Base-by-base conservation (phyloP, 2,797 vertebrate species). In the Anas bahamensis region DNA sequence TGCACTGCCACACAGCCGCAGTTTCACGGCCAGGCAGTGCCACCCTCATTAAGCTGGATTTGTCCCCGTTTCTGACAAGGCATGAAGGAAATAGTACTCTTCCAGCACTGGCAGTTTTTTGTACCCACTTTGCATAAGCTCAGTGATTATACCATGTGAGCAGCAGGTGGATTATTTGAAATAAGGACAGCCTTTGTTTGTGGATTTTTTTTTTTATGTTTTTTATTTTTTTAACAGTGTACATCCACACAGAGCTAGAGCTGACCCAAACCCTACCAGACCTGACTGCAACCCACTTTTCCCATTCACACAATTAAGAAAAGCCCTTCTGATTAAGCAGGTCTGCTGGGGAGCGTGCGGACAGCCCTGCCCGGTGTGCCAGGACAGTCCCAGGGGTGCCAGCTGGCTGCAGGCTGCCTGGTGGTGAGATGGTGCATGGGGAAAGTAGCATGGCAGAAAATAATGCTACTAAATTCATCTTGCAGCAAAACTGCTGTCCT, bases 391-490 rank as follows among this genome's bases (percentile, higher is more conserved):
- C 33, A 37, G 0, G 11, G 73, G 60, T 92, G 94, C 95, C 93
- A 88, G 83, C 21, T 93, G 94, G 94, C 89, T 88, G 42, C 2
- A 2, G 76, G 63, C 76, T 83, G 85, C 55, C 70, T 81, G 77
- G 56, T 63, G 83, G 89, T 83, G 41, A 56, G 63, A 72, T 41
- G 74, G 88, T 82, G 87, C 95, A 95, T 0, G 2, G 72, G 37
- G 90, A 93, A 92, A 93, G 94, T 44, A 94, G 93, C 55, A 52
- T 46, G 80, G 94, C 90, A 96, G 94, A 95, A 96, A 96, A 94
- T 94, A 97, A 94, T 95, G 90, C 41, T 74, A 84, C 96, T 93
- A 86, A 60, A 61, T 95, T 70, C 1, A 4, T 90, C 88, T 7
- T 70, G 60, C 48, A 84, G 83, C 22, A 78, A 64, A 79, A 93